Evolutionary conservation across 1,140 invertebrate genomes (phyloP), one percentile per base, ranked within the genome.

Genomic region (Plectus sambesii): DNA sequence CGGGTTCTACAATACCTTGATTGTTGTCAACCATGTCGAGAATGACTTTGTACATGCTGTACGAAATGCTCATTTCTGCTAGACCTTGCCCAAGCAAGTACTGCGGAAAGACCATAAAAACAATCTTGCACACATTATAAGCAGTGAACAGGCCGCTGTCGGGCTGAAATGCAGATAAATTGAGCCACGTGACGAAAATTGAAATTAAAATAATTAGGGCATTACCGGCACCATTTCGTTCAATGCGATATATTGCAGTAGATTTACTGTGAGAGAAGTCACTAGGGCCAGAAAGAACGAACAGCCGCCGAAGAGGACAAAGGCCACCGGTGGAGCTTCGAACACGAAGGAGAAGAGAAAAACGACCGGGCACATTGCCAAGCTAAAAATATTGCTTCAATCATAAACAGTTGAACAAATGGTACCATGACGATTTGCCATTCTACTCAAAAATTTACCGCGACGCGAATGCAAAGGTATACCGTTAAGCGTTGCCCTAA

Each of bases 41-140:
- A 33, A 17, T 17, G 30, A 33, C 12, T 33, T 33, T 17, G 12
- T 33, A 12, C 30, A 12, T 17, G 12, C 17, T 33, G 17, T 33
- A 33, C 30, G 17, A 33, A 33, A 33, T 12, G 17, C 17, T 74
- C 68, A 80, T 70, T 53, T 80, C 77, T 42, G 80, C 75, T 12
- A 81, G 61, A 0, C 79, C 78, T 44, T 76, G 62, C 0, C 78
- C 80, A 4, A 85, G 70, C 53, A 78, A 78, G 69, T 83, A 85
- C 42, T 82, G 79, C 0, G 83, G 83, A 46, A 83, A 73, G 12
- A 82, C 60, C 25, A 82, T 66, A 57, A 85, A 79, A 25, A 82
- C 72, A 57, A 74, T 73, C 58, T 82, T 78, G 46, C 84, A 67
- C 9, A 61, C 24, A 12, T 24, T 44, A 38, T 67, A 50, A 8